Percentiles rank a stretch among this genome's conserved stretches.
phyloP scores from a whole-genome alignment of 2,797 vertebrate species.

The Phrynocephalus guinanensis region DNA sequence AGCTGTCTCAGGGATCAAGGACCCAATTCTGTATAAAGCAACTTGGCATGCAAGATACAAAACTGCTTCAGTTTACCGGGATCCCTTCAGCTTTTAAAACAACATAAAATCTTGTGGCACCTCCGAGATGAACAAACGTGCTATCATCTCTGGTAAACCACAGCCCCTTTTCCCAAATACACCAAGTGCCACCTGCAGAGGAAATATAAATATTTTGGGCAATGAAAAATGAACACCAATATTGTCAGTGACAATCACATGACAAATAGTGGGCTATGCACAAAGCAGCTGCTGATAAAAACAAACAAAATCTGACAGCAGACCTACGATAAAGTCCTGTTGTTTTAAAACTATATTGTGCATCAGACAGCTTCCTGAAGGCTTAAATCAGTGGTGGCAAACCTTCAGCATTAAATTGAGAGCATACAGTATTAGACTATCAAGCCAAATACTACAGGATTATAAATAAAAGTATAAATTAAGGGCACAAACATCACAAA shows the following conservation, averaged over 20 bases:
- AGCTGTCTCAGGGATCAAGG: too few species aligned
- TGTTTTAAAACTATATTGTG: not conserved
- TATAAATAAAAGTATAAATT: slow-evolving; percentile 3
- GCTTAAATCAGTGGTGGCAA: not conserved
- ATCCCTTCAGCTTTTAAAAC: not conserved
- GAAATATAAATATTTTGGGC: too few species aligned
- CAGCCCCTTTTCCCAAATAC: not conserved
- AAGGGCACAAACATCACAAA: not conserved
- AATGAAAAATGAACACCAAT: too few species aligned
- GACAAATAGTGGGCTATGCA: not conserved
- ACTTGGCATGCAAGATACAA: not conserved
- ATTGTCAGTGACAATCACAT: not conserved
- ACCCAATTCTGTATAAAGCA: not conserved
- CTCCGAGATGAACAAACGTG: not conserved
- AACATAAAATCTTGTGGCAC: not conserved
- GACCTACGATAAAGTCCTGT: too few species aligned
- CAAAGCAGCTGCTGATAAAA: not conserved
- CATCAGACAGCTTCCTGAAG: not conserved
- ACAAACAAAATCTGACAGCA: too few species aligned
- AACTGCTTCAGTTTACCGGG: not conserved
- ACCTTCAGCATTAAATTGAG: not conserved
- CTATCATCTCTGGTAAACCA: not conserved
- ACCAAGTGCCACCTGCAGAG: not conserved
- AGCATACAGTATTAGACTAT: not conserved
- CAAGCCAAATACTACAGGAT: not conserved